phyloP scores from a whole-genome alignment of 2,888 invertebrate species.

The Halocaridina rubra region DNA sequence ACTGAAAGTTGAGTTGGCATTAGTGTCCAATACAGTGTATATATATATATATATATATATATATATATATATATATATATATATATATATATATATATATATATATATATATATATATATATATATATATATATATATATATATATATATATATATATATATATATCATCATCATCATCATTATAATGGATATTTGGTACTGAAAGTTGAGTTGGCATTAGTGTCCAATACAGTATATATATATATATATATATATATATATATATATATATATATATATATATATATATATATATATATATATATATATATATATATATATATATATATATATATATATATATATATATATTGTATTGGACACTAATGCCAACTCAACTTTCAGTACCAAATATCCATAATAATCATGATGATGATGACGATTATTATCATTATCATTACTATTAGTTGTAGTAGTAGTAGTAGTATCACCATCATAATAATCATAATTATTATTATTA shows the following conservation, averaged over 20 bases:
- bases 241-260: slow-evolving; percentile 23
- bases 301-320: slow-evolving; percentile 36
- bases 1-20: neutral
- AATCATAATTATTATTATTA: no score
- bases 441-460: no score
- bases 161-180: neutral
- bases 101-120: neutral
- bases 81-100: neutral
- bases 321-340: neutral
- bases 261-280: slow-evolving; percentile 28
- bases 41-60: neutral
- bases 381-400: no score
- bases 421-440: no score
- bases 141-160: slow-evolving; percentile 27
- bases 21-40: neutral
- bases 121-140: slow-evolving; percentile 28
- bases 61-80: neutral
- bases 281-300: slow-evolving; percentile 25
- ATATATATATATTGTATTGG: neutral
- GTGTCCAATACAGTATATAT: neutral
- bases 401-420: no score
- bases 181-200: neutral
- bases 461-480: no score
- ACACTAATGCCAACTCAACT: no score
- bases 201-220: neutral